Percentiles rank a stretch among this genome's conserved stretches.
Evolutionary conservation across 2,797 vertebrate genomes (phyloP).

Genomic region (Chelon labrosus): DNA sequence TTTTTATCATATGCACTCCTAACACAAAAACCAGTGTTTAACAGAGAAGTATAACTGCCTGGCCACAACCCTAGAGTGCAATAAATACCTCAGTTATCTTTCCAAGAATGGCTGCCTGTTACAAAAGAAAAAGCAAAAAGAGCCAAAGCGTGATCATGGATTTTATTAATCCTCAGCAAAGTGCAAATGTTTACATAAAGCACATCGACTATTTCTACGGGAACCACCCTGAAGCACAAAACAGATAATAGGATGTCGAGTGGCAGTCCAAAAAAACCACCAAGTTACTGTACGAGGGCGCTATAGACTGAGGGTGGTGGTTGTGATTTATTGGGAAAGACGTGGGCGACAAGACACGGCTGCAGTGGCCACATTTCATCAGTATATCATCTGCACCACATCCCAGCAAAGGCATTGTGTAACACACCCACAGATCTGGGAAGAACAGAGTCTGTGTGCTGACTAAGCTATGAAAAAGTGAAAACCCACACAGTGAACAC

Average conservation of each 20-base stretch:
- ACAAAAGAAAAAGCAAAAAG: conserved; percentile 69
- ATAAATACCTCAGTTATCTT: conserved; percentile 89
- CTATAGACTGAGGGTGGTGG: conserved; percentile 22
- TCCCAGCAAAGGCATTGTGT: conserved; percentile 60
- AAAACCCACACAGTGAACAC: conserved; percentile 51
- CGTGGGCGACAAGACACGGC: conserved; percentile 11
- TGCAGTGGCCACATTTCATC: conserved; percentile 32
- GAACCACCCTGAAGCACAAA: conserved; percentile 14
- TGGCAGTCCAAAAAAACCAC: conserved; percentile 18
- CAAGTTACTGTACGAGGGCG: not conserved
- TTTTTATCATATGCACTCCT: conserved; percentile 30
- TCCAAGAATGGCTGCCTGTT: conserved; percentile 87
- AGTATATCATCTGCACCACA: conserved; percentile 40
- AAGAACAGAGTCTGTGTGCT: conserved; percentile 62
- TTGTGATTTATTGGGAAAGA: conserved; percentile 45
- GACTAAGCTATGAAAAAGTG: conserved; percentile 61
- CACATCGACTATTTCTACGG: conserved; percentile 2
- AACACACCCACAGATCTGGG: conserved; percentile 68
- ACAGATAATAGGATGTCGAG: conserved; percentile 3
- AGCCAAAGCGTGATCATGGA: conserved; percentile 48
- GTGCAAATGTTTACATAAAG: conserved; percentile 7
- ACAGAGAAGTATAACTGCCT: conserved; percentile 42
- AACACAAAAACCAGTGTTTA: conserved; percentile 36
- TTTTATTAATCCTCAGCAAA: conserved; percentile 22
- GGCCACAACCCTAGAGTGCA: conserved; percentile 57